phyloP scores from a whole-genome alignment of 2,888 invertebrate genomes.

The Archips crataeganus region DNA sequence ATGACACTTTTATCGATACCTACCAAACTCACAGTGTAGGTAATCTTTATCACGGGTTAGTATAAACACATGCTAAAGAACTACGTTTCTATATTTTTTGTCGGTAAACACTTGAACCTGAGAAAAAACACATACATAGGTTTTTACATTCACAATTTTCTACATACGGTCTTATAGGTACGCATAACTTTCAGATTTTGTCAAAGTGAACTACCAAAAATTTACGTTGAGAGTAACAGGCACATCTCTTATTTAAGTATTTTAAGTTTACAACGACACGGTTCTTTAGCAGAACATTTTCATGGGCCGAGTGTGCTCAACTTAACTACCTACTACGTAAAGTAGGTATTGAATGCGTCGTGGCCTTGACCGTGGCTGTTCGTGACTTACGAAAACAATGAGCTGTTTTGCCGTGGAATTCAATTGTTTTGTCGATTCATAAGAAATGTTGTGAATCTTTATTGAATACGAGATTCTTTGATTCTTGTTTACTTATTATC shows the following conservation, averaged over 20 bases:
- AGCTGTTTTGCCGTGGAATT: slow-evolving; percentile 23
- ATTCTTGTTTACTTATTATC: not conserved
- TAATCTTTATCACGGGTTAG: slow-evolving; percentile 20
- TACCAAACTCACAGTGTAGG: not conserved
- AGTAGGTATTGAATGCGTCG: slow-evolving; percentile 19
- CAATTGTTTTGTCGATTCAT: slow-evolving; percentile 32
- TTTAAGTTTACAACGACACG: not conserved
- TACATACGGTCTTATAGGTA: not conserved
- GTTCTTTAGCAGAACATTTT: not conserved
- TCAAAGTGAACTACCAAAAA: not conserved
- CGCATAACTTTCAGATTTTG: not conserved
- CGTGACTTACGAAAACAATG: slow-evolving; percentile 42
- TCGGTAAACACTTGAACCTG: slow-evolving; percentile 19
- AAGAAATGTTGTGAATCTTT: slow-evolving; percentile 6
- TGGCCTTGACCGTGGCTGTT: slow-evolving; percentile 48
- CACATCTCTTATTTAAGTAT: not conserved
- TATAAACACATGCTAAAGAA: slow-evolving; percentile 25
- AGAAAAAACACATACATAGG: not conserved
- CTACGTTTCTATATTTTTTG: slow-evolving; percentile 31
- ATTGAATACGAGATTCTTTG: not conserved
- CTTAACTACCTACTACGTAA: slow-evolving; percentile 22
- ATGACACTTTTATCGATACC: not conserved
- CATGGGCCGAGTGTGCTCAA: not conserved
- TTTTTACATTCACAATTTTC: not conserved
- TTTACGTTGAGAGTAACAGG: not conserved